phyloP scores from a whole-genome alignment of 2,797 vertebrate genomes.

The Xenopus petersii region DNA sequence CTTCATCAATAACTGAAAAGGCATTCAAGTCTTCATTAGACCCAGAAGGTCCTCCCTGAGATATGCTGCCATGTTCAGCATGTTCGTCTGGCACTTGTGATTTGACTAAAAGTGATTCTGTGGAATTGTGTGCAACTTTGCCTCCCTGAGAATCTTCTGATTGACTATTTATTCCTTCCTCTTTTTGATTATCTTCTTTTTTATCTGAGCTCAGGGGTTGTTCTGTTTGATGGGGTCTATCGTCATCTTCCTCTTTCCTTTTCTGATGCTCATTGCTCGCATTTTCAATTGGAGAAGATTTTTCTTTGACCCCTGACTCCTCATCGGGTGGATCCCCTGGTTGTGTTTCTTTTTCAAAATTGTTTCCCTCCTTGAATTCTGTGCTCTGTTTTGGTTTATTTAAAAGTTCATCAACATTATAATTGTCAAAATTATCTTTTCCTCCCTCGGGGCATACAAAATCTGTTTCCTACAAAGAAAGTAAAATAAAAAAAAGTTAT shows the following conservation, averaged over 20 bases:
- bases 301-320: not conserved
- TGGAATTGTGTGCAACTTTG: constrained; percentile 52
- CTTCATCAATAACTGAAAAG: constrained; percentile 64
- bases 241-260: not conserved
- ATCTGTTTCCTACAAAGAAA: constrained; percentile 84
- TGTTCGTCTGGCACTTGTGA: constrained; percentile 66
- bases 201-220: not conserved
- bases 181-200: not conserved
- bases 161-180: constrained; percentile 17
- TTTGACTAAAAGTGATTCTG: constrained; percentile 59
- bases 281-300: constrained; percentile 15
- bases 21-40: constrained; percentile 57
- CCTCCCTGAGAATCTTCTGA: constrained; percentile 56
- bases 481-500: not conserved
- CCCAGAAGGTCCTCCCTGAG: constrained; percentile 53
- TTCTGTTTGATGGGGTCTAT: not conserved
- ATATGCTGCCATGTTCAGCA: constrained; percentile 65
- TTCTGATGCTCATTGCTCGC: not conserved
- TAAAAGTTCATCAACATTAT: constrained; percentile 80
- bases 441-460: constrained; percentile 92
- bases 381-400: constrained; percentile 53
- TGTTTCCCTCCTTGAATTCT: constrained; percentile 23
- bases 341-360: constrained; percentile 7
- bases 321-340: constrained; percentile 17
- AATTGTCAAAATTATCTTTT: constrained; percentile 83